These are phyloP conservation scores for Pimephales promelas DNA, from an alignment of 2,113 vertebrate species.

Conservation along the genomic window DNA sequence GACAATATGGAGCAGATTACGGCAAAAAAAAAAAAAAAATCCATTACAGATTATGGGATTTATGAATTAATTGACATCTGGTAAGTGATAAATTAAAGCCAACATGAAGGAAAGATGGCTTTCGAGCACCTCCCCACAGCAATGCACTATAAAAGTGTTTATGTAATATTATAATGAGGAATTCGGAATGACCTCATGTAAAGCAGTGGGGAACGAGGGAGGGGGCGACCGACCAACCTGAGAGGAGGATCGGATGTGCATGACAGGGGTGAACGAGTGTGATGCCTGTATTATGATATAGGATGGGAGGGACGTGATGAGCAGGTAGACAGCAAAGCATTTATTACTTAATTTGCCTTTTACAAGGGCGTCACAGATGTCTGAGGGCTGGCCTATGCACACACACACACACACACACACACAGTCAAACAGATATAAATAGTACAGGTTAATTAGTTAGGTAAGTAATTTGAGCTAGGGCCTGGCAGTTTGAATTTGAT, in stretches of 20 bases:
- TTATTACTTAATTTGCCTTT: conserved; percentile 68
- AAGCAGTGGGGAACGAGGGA: conserved; percentile 28
- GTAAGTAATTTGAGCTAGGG: conserved; percentile 85
- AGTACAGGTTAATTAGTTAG: conserved; percentile 93
- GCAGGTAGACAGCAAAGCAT: conserved; percentile 33
- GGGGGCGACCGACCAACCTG: conserved; percentile 11
- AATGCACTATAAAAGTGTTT: background rate
- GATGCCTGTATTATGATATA: conserved; percentile 19
- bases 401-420: conserved; percentile 34
- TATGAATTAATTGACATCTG: background rate
- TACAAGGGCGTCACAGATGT: conserved; percentile 66
- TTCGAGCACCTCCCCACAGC: background rate
- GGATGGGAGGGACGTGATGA: conserved; percentile 6
- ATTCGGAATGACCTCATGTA: conserved; percentile 6
- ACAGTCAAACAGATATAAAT: conserved; percentile 81
- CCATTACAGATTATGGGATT: background rate
- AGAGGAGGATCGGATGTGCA: conserved; percentile 1
- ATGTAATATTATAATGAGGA: conserved; percentile 18
- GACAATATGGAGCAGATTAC: background rate
- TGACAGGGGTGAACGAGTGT: conserved; percentile 12
- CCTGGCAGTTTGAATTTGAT: conserved; percentile 88
- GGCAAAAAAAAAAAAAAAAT: background rate
- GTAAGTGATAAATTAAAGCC: background rate
- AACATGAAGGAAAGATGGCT: background rate
- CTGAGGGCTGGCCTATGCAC: conserved; percentile 54